Evolutionary conservation across 2,113 vertebrate species (phyloP), one percentile per base, ranked within the genome.

Genomic region (Sturnus vulgaris): DNA sequence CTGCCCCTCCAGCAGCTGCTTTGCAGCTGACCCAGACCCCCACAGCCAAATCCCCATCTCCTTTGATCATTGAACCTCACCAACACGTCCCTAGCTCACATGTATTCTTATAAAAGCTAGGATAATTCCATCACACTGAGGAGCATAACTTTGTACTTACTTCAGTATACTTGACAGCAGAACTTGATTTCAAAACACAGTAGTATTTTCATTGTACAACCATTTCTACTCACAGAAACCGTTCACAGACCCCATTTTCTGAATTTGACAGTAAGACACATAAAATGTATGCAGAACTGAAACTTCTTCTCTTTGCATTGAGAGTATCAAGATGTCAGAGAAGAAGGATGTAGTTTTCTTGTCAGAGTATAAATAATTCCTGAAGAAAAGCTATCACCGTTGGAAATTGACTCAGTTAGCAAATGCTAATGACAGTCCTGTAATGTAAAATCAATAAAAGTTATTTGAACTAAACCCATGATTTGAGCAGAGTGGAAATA

Each of bases 311-410:
- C 23, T 82, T 79, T 70, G 19, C 59, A 50, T 47, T 63, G 42
- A 72, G 65, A 65, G n/a, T 59, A 57, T 90, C 55, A 70, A 82
- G 53, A 82, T 64, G n/a, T 71, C 89, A 79, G 44, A 75, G 57
- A 88, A 86, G 79, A 92, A 76, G 66, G 30, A 90, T 59, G 53
- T 35, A 65, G 42, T 92, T 91, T 95, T 95, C 78, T 70, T 94
- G 17, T 72, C 65, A 82, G 52, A 17, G 14, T 76, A 89, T 92
- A 85, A 95, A 95, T 92, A 92, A 95, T 95, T 91, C 39, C 91
- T 85, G 68, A 88, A 70, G 75, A 56, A 92, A 92, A 88, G 71
- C 75, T 86, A 60, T 92, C 87, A 52, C 46, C 22, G 15, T 82
- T 2, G 2, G 72, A 90, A 72, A 63, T 63, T 80, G 78, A 82